phyloP scores from a whole-genome alignment of 2,797 vertebrate species.

The Heterohyrax brucei region DNA sequence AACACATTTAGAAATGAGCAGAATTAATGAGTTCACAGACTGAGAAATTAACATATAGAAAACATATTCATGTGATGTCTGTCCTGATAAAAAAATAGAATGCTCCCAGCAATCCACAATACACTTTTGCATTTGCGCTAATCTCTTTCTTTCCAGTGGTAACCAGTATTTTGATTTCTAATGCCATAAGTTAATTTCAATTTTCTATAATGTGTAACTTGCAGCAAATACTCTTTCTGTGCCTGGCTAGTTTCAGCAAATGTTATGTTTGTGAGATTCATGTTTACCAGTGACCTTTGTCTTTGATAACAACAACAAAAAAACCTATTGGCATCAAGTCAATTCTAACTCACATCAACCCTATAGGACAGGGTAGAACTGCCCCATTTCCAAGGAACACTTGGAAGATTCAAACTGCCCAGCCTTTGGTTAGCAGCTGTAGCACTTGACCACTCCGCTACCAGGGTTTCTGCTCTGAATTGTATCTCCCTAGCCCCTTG shows the following conservation, averaged over 20 bases:
- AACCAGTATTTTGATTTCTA: neutral
- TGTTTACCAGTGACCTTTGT: neutral
- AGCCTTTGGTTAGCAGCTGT: no score
- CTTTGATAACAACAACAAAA: no score
- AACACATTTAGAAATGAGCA: neutral
- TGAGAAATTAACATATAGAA: neutral
- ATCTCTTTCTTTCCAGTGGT: neutral
- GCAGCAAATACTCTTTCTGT: neutral
- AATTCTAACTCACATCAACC: no score
- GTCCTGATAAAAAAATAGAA: neutral
- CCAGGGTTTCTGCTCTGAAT: neutral
- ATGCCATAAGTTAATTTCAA: neutral
- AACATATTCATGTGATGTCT: neutral
- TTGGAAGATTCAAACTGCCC: no score
- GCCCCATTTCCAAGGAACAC: no score
- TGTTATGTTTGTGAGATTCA: no score
- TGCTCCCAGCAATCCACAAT: neutral
- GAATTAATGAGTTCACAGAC: neutral
- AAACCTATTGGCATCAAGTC: no score
- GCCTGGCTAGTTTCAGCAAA: no score
- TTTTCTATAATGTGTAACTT: conserved; percentile 4
- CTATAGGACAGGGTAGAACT: no score
- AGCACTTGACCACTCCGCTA: no score
- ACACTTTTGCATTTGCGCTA: neutral
- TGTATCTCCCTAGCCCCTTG: neutral